Base-by-base conservation (phyloP, 1,140 invertebrate genomes). In the Mamestra configurata region DNA sequence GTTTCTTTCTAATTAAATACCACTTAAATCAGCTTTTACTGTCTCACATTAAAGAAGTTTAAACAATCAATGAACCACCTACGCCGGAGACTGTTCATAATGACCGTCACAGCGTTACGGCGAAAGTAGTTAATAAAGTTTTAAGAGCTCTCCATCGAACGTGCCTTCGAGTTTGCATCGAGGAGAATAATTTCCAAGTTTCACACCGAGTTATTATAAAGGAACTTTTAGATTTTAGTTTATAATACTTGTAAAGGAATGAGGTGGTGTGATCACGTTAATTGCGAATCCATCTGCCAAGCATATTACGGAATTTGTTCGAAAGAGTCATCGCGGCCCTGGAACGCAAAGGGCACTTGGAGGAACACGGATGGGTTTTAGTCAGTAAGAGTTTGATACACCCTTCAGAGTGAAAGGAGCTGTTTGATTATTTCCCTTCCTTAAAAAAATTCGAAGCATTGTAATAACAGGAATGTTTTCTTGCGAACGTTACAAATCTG, bases 121-220 rank as follows among this genome's bases (percentile, higher is more conserved):
- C 18, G 8, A 66, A 64, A 66, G 61, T 66, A 66, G 61, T 66
- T 40, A 66, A 66, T 66, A 13, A 66, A 66, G 35, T 66, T 40
- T 40, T 66, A 20, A 66, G n/a, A 20, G 61, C 18, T 40, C 15
- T 40, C 35, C n/a, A 66, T 66, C 35, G 61, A 37, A 18, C 61
- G 35, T 40, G 61, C 22, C 35, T 66, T 40, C n/a, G 11, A 40
- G 35, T 66, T 40, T 66, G n/a, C 61, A 40, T 66, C 35, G 61
- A 57, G 7, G 11, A 22, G 59, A 64, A 64, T 64, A 37, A 64
- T 64, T 10, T 64, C 31, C n/a, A n/a, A 64, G 15, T 64, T 61
- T 31, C 8, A 31, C 24, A 10, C 0, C 15, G 59, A 61, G n/a
- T 64, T 64, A 37, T 64, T 20, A 55, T 55, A 40, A 20, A n/a